Evolutionary conservation across 2,888 invertebrate genomes (phyloP), one percentile per base, ranked within the genome.

Genomic region (Nineta flava): DNA sequence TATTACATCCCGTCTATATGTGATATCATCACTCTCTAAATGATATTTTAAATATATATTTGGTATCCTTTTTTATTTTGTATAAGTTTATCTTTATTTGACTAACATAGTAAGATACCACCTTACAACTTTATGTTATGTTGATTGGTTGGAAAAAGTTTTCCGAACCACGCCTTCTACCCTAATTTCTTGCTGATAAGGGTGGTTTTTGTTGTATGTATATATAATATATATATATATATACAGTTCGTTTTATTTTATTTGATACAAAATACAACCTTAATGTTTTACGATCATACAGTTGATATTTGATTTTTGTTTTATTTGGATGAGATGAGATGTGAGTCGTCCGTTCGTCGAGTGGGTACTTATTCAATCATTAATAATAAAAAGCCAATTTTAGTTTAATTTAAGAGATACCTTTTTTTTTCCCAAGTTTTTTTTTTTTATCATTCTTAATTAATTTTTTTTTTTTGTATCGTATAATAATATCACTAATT

Each of bases 91-190:
- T 16, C 17, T 41, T 10, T 17, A n/a, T 41, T 41, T 41, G 16
- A 41, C 17, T 41, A 15, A 16, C 13, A 41, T 26, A 26, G 26
- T 26, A 26, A 26, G 26, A 26, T 26, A 26, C 26, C 26, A 26
- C 26, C 26, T 26, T 26, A 26, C 26, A 26, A 26, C 26, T 26
- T 26, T 7, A 7, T 38, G n/a, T 38, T 10, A 13, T 38, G 38
- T 38, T 53, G 55, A 66, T 66, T 66, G 66, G 67, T 45, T 26
- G 50, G 53, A 57, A 51, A 56, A 58, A 59, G 52, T 59, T 58
- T 54, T 41, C 50, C 26, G n/a, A 51, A 59, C 60, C 55, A 54
- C 63, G 60, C 64, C 63, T 55, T 50, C 56, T 53, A 61, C 60
- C 59, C 61, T 55, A 53, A 55, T 56, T 52, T 53, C 48, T 45